Evolutionary conservation across 2,113 vertebrate genomes (phyloP).

Genomic region (Chauna torquata): DNA sequence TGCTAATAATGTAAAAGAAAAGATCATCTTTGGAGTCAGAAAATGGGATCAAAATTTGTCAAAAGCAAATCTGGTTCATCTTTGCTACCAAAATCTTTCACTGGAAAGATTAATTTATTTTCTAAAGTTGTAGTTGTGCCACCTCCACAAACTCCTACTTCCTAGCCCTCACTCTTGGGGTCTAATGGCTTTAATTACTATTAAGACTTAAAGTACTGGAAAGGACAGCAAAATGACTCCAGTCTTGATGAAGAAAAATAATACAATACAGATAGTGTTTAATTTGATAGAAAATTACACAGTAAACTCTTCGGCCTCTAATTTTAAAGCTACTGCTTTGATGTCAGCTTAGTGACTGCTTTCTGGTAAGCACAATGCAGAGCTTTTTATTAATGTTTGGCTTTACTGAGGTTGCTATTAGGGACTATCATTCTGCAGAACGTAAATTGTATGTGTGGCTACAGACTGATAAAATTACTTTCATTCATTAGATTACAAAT

Average conservation of each 20-base stretch:
- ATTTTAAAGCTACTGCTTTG: background rate
- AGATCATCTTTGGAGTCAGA: background rate
- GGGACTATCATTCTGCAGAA: background rate
- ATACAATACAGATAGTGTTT: background rate
- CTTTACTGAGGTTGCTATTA: background rate
- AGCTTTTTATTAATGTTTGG: background rate
- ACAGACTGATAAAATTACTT: conserved; percentile 5
- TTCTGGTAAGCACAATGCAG: background rate
- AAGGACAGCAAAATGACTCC: background rate
- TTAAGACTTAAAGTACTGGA: background rate
- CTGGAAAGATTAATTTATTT: background rate
- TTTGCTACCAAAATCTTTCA: conserved; percentile 1
- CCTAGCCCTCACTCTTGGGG: background rate
- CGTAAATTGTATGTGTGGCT: background rate
- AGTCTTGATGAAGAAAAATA: background rate
- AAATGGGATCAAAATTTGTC: background rate
- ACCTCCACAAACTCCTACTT: conserved; percentile 1
- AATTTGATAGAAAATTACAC: background rate
- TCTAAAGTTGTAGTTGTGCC: background rate
- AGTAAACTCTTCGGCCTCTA: background rate
- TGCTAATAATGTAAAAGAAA: background rate
- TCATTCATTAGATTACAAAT: conserved; percentile 8
- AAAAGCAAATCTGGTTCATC: background rate
- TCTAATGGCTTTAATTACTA: background rate
- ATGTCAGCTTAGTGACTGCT: background rate